A percentile compares a stretch with the other conserved stretches of the same genome.
Evolutionary conservation across 2,888 invertebrate species (phyloP).

Genomic region (Andrena camellia): DNA sequence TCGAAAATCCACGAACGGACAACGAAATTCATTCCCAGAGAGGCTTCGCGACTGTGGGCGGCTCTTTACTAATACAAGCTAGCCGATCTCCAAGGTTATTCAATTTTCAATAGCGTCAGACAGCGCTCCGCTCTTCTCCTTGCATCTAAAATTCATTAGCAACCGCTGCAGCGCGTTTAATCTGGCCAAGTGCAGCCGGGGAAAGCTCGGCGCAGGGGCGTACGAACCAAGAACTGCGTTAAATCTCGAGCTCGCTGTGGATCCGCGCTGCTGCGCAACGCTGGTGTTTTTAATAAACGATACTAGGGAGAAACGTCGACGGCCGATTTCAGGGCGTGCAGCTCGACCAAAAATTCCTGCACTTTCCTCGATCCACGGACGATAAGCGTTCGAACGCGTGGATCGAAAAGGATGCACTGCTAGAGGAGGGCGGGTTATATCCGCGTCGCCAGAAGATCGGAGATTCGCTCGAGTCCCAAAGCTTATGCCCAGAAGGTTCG

Average conservation of each 20-base stretch:
- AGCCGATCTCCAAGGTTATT: background rate
- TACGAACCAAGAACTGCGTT: slow-evolving; percentile 13
- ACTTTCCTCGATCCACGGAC: background rate
- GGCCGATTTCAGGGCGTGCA: background rate
- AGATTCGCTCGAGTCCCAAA: slow-evolving; percentile 24
- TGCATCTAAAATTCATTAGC: slow-evolving; percentile 55
- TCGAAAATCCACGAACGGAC: too few relatives aligned
- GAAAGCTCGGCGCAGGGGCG: slow-evolving; percentile 27
- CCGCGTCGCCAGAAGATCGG: slow-evolving; percentile 17
- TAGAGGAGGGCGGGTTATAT: background rate
- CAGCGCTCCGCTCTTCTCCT: slow-evolving; percentile 25
- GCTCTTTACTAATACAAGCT: background rate
- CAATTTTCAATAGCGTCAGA: background rate
- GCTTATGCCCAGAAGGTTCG: slow-evolving; percentile 28
- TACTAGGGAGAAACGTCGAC: background rate
- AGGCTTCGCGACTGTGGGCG: too few relatives aligned
- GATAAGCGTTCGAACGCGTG: background rate
- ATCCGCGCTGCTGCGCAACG: background rate
- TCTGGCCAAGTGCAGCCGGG: slow-evolving; percentile 54
- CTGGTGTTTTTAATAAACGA: slow-evolving; percentile 1
- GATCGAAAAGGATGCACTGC: background rate
- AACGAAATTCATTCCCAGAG: too few relatives aligned
- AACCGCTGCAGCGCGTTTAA: slow-evolving; percentile 40
- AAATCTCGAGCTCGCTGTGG: slow-evolving; percentile 3
- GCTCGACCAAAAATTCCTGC: background rate